These are phyloP conservation scores for Epinotia demarniana DNA, from an alignment of 2,888 invertebrate genomes.

Conservation along the genomic window DNA sequence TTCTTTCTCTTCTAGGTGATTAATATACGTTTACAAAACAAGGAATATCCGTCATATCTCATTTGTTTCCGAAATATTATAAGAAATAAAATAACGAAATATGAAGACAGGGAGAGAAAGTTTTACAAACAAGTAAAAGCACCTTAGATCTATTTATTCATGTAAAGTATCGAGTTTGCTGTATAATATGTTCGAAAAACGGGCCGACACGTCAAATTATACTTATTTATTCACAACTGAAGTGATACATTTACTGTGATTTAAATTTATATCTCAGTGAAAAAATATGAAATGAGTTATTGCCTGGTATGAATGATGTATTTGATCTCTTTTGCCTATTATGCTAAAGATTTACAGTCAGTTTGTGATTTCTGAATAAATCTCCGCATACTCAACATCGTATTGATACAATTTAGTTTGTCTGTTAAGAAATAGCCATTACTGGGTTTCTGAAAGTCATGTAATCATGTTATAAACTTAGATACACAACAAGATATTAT, in stretches of 20 bases:
- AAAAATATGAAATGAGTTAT: constrained; percentile 2
- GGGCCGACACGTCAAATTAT: background rate
- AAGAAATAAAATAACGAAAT: too few species aligned
- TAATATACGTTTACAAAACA: background rate
- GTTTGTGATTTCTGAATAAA: background rate
- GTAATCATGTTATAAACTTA: too few species aligned
- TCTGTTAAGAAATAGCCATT: too few species aligned
- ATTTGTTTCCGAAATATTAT: background rate
- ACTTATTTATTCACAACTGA: background rate
- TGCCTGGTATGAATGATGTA: background rate
- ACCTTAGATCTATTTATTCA: background rate
- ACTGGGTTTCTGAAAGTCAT: too few species aligned
- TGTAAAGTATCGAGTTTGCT: background rate
- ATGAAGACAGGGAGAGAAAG: too few species aligned
- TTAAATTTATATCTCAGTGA: constrained; percentile 13
- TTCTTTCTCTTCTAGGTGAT: background rate
- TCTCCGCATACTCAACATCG: too few species aligned
- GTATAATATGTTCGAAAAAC: constrained; percentile 9
- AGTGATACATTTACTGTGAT: background rate
- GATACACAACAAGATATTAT: too few species aligned
- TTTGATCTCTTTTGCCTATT: background rate
- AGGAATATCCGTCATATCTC: background rate
- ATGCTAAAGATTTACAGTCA: background rate
- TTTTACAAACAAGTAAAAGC: too few species aligned
- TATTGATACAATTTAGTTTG: too few species aligned